A percentile compares a stretch with the other conserved stretches of the same genome.
Evolutionary conservation across 35 echinoderm and acorn worm species (phyloP).

Genomic region (Acanthaster planci): DNA sequence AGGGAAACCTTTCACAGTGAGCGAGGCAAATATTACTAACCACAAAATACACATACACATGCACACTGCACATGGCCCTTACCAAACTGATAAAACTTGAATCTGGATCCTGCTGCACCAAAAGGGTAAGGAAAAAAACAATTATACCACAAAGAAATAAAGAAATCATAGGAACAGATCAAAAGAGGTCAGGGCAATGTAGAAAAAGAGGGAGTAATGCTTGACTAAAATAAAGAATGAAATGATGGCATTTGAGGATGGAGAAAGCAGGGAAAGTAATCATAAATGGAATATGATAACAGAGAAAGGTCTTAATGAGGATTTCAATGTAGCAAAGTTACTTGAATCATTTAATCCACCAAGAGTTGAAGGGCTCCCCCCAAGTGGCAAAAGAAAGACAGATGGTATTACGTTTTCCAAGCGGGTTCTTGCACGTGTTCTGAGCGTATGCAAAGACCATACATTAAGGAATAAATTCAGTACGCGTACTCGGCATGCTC

Average conservation of each 20-base stretch:
- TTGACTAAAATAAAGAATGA: no score
- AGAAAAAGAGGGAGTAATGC: no score
- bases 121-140: not conserved
- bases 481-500: no score
- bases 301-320: not conserved
- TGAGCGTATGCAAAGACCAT: no score
- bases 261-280: not conserved
- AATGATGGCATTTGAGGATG: not conserved
- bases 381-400: no score
- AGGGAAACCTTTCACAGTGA: not conserved
- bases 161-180: not conserved
- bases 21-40: not conserved
- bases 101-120: not conserved
- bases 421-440: no score
- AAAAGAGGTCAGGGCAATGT: not conserved
- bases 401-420: no score
- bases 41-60: not conserved
- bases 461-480: no score
- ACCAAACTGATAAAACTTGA: slow-evolving; percentile 29
- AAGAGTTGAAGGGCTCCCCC: not conserved
- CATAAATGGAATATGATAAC: not conserved
- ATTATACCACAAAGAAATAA: not conserved
- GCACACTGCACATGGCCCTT: not conserved
- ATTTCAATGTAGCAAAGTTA: not conserved
- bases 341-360: not conserved